Base-by-base conservation (phyloP, 2,113 vertebrate species). In the Ciconia boyciana region DNA sequence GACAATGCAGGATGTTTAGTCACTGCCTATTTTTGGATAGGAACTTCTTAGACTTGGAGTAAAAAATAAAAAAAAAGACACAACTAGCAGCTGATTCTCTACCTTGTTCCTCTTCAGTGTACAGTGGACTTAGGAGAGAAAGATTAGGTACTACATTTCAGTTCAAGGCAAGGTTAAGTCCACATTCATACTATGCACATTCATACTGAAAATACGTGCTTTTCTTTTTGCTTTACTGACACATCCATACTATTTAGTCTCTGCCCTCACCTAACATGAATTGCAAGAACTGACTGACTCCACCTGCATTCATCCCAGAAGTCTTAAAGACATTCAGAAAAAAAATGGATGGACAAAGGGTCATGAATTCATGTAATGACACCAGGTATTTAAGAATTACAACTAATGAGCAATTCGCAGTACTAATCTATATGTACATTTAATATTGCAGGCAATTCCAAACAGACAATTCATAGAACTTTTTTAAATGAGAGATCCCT, bases 361-460 rank as follows among this genome's bases (percentile, higher is more conserved):
- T 34, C 28, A 21, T 3, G 9, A 46, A 46, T 18, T 78, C 29
- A 16, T 7, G 1, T 3, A 51, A 46, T 0, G 2, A 3, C 18
- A 54, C 3, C 18, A 46, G 15, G 5, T 41, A 68, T 25, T 46
- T 39, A 60, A 43, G 36, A 62, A 84, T 48, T 20, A 46, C 51
- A 84, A 7, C 9, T 57, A 62, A 43, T 12, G 48, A 76, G 12
- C 22, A 61, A 46, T 32, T 52, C 7, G 4, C 41, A 49, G n/a
- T 15, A 52, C 13, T 77, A 16, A 54, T 11, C 8, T 12, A 32
- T 1, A 9, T 1, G 3, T 5, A 48, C 5, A 25, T 36, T 69
- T 82, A 76, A 34, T 29, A 34, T 26, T 18, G n/a, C 13, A 46
- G 39, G 41, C 20, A 74, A 81, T 41, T 41, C 34, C 46, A 46